These are phyloP conservation scores for Thunnus thynnus DNA, from an alignment of 2,113 vertebrate species.

Conservation along the genomic window DNA sequence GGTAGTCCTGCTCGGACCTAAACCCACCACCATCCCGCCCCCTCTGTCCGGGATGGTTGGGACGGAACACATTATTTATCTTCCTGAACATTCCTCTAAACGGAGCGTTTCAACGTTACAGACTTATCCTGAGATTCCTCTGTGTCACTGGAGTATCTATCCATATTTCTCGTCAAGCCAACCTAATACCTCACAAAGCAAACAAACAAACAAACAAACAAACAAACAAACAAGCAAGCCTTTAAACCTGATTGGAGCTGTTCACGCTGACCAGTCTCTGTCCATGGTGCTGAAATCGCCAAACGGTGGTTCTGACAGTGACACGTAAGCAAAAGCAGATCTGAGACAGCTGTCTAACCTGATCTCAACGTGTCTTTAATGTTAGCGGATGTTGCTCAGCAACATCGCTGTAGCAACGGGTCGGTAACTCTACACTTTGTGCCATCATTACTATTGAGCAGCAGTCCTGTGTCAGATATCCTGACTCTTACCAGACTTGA, in stretches of 20 bases:
- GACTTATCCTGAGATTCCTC: background rate
- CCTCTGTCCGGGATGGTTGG: slow-evolving; percentile 79
- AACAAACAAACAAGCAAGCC: no score
- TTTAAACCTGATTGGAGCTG: background rate
- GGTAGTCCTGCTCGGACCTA: slow-evolving; percentile 71
- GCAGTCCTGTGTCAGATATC: slow-evolving; percentile 57
- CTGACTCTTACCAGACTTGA: slow-evolving; percentile 23
- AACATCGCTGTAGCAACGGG: slow-evolving; percentile 68
- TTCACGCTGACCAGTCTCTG: slow-evolving; percentile 26
- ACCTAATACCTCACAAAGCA: background rate
- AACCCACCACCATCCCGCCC: slow-evolving; percentile 51
- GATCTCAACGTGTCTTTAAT: slow-evolving; percentile 43
- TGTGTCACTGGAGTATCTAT: background rate
- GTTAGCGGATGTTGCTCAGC: slow-evolving; percentile 67
- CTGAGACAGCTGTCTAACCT: slow-evolving; percentile 40
- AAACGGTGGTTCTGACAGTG: background rate
- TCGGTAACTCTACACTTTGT: slow-evolving; percentile 71
- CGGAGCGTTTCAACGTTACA: slow-evolving; percentile 25
- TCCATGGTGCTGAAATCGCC: slow-evolving; percentile 72
- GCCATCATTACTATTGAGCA: slow-evolving; percentile 56
- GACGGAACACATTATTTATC: slow-evolving; percentile 88
- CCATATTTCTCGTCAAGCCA: slow-evolving; percentile 29
- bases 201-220: slow-evolving; percentile 8
- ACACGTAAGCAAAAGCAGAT: slow-evolving; percentile 9
- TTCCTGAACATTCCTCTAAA: slow-evolving; percentile 82